A percentile compares a stretch with the other conserved stretches of the same genome.
These are phyloP conservation scores for Chlorodrepanis virens DNA, from an alignment of 2,113 vertebrate genomes.

Conservation along the genomic window DNA sequence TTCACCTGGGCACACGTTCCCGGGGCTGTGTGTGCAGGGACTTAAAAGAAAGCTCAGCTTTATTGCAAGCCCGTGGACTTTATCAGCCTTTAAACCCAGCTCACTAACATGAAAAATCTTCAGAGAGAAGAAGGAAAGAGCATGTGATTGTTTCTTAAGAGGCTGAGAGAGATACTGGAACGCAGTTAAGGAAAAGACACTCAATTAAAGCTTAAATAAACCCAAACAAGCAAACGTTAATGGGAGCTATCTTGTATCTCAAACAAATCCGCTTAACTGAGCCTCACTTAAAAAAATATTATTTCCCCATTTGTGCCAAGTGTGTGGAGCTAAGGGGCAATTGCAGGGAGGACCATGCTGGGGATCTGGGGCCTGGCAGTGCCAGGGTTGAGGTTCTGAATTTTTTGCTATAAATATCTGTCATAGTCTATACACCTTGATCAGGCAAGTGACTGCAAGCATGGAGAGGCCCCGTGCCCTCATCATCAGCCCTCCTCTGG, in stretches of 20 bases:
- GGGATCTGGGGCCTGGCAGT: background rate
- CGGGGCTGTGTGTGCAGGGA: background rate
- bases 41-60: background rate
- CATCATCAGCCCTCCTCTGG: background rate
- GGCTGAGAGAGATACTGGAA: slow-evolving; percentile 11
- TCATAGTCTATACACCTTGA: fast-evolving
- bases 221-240: slow-evolving; percentile 29
- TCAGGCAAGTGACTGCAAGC: background rate
- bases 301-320: background rate
- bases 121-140: background rate
- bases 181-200: slow-evolving; percentile 10
- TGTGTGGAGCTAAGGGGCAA: fast-evolving
- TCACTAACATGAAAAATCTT: background rate
- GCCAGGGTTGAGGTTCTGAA: too few species aligned
- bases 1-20: background rate
- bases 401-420: background rate
- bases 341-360: background rate
- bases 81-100: background rate
- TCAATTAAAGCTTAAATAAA: slow-evolving; percentile 58
- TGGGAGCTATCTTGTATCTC: slow-evolving; percentile 16
- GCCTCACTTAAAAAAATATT: background rate
- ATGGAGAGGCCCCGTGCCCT: background rate
- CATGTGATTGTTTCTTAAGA: background rate
- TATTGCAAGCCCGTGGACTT: background rate
- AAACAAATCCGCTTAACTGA: slow-evolving; percentile 42